Conservation (phyloP, 2,888 invertebrate species). For the Rotaria macrura region DNA sequence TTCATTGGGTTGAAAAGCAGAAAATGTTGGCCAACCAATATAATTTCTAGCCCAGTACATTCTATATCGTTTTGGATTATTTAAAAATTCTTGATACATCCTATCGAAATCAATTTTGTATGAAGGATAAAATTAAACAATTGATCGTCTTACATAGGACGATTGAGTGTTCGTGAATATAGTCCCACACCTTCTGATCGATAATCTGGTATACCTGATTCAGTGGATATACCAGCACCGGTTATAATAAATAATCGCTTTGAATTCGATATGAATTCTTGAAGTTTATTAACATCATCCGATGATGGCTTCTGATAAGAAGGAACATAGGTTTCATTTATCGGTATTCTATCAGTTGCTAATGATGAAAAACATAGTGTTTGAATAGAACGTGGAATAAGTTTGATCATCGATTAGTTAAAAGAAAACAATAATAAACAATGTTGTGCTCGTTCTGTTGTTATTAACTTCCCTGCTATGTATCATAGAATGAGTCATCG, state of each 20-base stretch:
- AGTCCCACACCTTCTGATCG: constrained; percentile 80
- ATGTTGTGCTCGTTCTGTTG: neutral
- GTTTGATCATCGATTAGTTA: neutral
- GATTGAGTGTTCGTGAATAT: constrained; percentile 70
- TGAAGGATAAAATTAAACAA: neutral
- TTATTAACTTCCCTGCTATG: neutral
- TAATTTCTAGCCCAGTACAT: constrained; percentile 92
- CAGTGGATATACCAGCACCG: constrained; percentile 91
- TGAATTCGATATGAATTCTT: constrained; percentile 55
- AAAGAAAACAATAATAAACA: neutral
- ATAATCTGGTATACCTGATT: constrained; percentile 68
- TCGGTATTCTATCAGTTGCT: neutral
- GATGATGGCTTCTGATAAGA: constrained; percentile 59
- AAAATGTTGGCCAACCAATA: constrained; percentile 76
- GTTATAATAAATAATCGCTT: constrained; percentile 61
- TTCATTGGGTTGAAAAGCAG: constrained; percentile 62
- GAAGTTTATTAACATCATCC: constrained; percentile 49
- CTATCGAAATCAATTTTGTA: neutral
- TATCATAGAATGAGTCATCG: neutral
- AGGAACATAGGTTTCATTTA: constrained; percentile 58
- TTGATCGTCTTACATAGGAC: constrained; percentile 60
- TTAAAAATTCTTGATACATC: constrained; percentile 65
- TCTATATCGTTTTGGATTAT: constrained; percentile 56
- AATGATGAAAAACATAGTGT: neutral
- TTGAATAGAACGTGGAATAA: neutral